Evolutionary conservation across 2,113 vertebrate genomes (phyloP), one percentile per base, ranked within the genome.

Genomic region (Amphiprion ocellaris): DNA sequence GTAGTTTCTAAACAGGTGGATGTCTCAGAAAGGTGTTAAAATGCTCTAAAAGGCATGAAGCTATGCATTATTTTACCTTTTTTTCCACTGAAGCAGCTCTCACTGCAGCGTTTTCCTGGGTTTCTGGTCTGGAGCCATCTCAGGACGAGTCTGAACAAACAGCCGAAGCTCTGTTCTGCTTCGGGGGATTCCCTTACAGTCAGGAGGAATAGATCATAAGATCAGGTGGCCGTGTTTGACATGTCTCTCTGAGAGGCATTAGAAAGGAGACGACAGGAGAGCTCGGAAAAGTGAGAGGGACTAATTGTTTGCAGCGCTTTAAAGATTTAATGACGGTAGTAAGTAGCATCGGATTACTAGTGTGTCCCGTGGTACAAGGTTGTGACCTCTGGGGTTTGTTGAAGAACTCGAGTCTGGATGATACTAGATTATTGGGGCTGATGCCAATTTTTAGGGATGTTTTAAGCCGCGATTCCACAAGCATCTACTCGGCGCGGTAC

Each of bases 281-380:
- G 71, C 44, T 16, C 44, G 68, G 69, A 69, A 87, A 87, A 81
- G 73, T 60, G 86, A 82, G 81, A 76, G 39, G 69, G 74, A 59
- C 87, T 91, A 87, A 91, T 88, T 88, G 89, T 89, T 77, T 65
- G 52, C 62, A 60, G 87, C 12, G 63, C 74, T 82, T 26, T 90
- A 73, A 92, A 92, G 83, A 83, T 90, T 93, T 89, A 89, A 93
- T 92, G 87, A 88, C 53, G 82, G 76, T 69, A 74, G 77, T 68
- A 62, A 84, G 53, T 41, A 30, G 77, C 50, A 5, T 91, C 26
- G 49, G 80, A 63, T 90, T 84, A 78, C 81, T 63, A 16, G 16
- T 44, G 46, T 16, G 56, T 39, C 21, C 11, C 56, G 33, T 2
- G 46, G 61, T 24, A 56, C n/a, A 56, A 49, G 49, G 26, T 15